These are phyloP conservation scores for Xestia rhomboidea DNA, from an alignment of 2,888 invertebrate species.

Conservation along the genomic window DNA sequence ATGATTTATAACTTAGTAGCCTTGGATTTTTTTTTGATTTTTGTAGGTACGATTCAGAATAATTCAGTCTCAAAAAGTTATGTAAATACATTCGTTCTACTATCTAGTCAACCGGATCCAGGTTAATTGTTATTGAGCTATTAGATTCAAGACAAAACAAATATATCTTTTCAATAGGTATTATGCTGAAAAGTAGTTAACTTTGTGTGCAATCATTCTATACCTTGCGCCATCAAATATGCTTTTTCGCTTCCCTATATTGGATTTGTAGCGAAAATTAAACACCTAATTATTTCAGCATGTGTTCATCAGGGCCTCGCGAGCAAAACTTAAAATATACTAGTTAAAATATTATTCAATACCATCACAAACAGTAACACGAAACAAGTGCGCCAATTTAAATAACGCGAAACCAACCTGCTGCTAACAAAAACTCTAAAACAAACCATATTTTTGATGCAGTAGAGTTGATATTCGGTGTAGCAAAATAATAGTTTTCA, in stretches of 20 bases:
- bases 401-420: constrained; percentile 55
- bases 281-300: neutral
- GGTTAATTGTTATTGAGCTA: neutral
- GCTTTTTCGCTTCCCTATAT: neutral
- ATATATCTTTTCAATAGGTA: neutral
- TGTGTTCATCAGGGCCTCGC: constrained; percentile 2
- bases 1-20: neutral
- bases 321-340: constrained; percentile 40
- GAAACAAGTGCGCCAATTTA: constrained; percentile 63
- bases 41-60: too few relatives aligned
- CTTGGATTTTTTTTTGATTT: neutral
- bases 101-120: neutral
- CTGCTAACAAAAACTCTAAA: neutral
- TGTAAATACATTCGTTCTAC: neutral
- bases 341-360: constrained; percentile 57
- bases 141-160: neutral
- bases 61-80: neutral
- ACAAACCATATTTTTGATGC: neutral
- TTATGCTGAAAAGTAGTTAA: neutral
- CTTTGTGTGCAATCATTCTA: neutral
- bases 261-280: constrained; percentile 5
- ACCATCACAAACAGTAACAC: constrained; percentile 48
- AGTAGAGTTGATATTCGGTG: neutral
- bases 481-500: constrained; percentile 19
- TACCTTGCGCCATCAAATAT: neutral